Base-by-base conservation (phyloP, 2,797 vertebrate genomes). In the Pangasius djambal region DNA sequence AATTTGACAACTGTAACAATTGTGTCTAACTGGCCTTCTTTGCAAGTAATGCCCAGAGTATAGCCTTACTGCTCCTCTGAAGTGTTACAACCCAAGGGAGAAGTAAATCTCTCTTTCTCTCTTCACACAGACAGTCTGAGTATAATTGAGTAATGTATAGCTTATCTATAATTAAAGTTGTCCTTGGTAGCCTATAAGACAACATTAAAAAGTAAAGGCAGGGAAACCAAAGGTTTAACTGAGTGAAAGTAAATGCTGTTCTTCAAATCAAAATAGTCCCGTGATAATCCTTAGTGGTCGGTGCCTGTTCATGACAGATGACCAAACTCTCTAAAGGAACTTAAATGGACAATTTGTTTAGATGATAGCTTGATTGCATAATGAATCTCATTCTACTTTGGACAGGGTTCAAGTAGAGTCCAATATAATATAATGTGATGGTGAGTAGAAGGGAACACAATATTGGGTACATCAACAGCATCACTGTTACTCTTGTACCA, bases 121-220 rank as follows among this genome's bases (percentile, higher is more conserved):
- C 37, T 44, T 7, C 50, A 31, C 34, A 74, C 15, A 55, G n/a
- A 79, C 50, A 79, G 74, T 44, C 20, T 74, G 70, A 44, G 20
- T 44, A 44, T 74, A 74, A 44, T 74, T 74, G 40, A 44, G 72
- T n/a, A 77, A 52, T 77, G n/a, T 28, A 52, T 77, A 77, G 44
- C 74, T 77, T 13, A 77, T 77, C 74, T 50, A 77, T 77, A 77
- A 77, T 52, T 50, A n/a, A 77, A 48, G 28, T 77, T 50, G 74
- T 28, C 70, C 44, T 77, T 77, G 25, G 44, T 77, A 77, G 74
- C 25, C 28, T n/a, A 50, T 50, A 77, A 77, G 28, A 16, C 74
- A 77, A 77, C 12, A 77, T 50, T 48, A 77, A n/a, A 77, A 50
- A 15, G 74, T 77, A 77, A 70, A 37, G 2, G 34, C 67, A 70